Percentiles rank a stretch among this genome's conserved stretches.
Evolutionary conservation across 2,113 vertebrate species (phyloP).

Genomic region (Conger conger): DNA sequence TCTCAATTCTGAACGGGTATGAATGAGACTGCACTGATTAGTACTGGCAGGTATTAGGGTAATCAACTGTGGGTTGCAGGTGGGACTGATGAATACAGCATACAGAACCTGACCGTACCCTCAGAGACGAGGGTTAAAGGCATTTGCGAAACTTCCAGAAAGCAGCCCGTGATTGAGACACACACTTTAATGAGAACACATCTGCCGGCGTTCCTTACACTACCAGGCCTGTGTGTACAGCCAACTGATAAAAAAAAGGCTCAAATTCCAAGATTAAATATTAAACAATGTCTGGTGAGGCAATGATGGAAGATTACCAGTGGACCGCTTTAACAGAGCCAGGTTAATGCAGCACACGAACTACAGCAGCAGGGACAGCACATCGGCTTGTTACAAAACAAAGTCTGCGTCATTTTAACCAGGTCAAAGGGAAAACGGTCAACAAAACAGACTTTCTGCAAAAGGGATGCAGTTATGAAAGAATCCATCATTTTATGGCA

Average conservation of each 20-base stretch:
- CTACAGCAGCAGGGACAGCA: not conserved
- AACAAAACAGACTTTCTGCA: not conserved
- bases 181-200: not conserved
- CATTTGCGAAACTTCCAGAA: no score
- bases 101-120: no score
- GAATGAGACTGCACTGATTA: no score
- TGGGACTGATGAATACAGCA: no score
- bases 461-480: no score
- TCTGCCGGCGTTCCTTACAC: not conserved
- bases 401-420: not conserved
- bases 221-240: not conserved
- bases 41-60: no score
- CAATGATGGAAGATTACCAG: not conserved
- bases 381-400: not conserved
- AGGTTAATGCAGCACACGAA: not conserved
- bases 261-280: no score
- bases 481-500: not conserved
- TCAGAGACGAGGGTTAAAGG: no score
- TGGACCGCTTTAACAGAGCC: not conserved
- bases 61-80: no score
- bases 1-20: no score
- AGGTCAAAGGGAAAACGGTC: not conserved
- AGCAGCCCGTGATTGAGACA: not conserved
- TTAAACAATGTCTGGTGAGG: no score
- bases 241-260: no score